Conservation (phyloP, 2,113 vertebrate species). For the Notiomystis cincta region DNA sequence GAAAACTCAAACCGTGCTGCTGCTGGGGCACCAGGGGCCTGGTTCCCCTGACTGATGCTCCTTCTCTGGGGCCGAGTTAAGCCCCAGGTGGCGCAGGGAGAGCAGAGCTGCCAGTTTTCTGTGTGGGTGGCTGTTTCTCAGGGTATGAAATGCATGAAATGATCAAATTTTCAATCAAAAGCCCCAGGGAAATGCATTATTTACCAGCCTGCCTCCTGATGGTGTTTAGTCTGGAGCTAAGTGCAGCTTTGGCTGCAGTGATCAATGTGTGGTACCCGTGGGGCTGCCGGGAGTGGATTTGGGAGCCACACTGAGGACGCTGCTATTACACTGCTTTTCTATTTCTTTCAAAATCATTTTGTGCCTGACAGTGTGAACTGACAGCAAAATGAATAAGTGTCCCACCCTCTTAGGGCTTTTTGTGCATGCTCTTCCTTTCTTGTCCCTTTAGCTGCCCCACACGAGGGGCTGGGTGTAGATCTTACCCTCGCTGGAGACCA, state of each 20-base stretch:
- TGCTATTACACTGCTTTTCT: neutral
- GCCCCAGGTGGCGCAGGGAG: neutral
- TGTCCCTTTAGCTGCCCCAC: neutral
- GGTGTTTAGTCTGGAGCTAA: constrained; percentile 2
- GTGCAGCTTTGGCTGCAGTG: neutral
- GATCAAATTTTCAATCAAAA: neutral
- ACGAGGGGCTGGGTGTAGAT: neutral
- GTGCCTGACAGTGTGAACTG: neutral
- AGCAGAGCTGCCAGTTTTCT: neutral
- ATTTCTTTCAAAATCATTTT: constrained; percentile 46
- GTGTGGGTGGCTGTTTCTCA: neutral
- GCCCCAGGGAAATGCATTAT: neutral
- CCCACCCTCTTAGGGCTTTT: neutral
- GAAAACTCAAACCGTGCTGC: neutral
- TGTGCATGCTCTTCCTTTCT: neutral
- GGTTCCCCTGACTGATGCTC: rapidly evolving
- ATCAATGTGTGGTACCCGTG: neutral
- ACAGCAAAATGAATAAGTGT: constrained; percentile 2
- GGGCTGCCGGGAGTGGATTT: neutral
- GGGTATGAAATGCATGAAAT: neutral
- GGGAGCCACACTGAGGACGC: neutral
- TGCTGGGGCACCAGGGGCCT: neutral
- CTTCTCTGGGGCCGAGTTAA: neutral
- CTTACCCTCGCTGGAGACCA: neutral
- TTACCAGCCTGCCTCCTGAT: neutral